Base-by-base conservation (phyloP, 2,797 vertebrate species). In the Cirrhinus mrigala region DNA sequence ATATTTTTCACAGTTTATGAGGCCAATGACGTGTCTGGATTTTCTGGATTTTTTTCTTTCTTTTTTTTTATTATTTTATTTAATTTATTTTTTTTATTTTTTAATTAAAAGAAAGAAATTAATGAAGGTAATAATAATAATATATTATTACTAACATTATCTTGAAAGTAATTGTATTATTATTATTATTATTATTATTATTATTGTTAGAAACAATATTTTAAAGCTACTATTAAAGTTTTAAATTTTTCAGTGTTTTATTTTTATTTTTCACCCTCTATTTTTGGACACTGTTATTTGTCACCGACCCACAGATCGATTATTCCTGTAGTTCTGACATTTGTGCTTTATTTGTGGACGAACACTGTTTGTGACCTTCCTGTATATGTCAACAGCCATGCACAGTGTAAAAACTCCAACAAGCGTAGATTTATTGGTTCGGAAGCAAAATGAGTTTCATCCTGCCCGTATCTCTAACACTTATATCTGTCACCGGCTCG, bases 391-490 rank as follows among this genome's bases (percentile, higher is more conserved):
- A 40, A n/a, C 24, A 44, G 22, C 44, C 33, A 56, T 83, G 54
- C 33, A 37, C 20, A 50, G 68, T 75, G 75, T 3, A 18, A 69
- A 73, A 79, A 56, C 40, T 68, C 75, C 27, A 9, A 46, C 29
- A 6, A 64, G 52, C 9, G 24, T 70, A 60, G 56, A 58, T 87
- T 85, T 85, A 79, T 68, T n/a, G 75, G 50, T 77, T 87, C 71
- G 66, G 8, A 60, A 46, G 71, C 44, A 44, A 62, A 87, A 81
- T 52, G 12, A 66, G 69, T 69, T 79, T 85, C 75, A 85, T 87
- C 64, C 69, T n/a, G 62, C 27, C 40, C 71, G 58, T 54, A 62
- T 81, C 40, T 86, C 18, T 46, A 84, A 66, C 54, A 56, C 66
- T 83, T 82, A 81, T 33, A 40, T 68, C 74, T 48, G 69, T 78